Conservation (phyloP, 1,140 invertebrate species). For the Listronotus oregonensis region DNA sequence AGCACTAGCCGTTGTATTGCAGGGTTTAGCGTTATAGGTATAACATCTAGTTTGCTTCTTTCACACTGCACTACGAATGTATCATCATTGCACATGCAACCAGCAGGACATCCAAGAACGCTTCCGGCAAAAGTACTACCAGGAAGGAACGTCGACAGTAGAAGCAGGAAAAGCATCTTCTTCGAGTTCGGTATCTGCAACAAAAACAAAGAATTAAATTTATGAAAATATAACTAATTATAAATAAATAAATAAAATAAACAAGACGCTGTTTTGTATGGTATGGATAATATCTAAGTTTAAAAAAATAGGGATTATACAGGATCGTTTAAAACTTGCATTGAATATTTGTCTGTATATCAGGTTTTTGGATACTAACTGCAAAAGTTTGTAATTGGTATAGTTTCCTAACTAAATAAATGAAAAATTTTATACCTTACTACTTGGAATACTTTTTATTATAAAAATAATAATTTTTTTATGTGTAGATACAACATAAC, state of each 20-base stretch:
- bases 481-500: not conserved
- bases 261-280: not conserved
- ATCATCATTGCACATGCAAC: slow-evolving; percentile 86
- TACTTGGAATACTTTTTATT: too few relatives aligned
- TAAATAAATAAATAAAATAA: slow-evolving; percentile 2
- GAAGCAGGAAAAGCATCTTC: slow-evolving; percentile 45
- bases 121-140: slow-evolving; percentile 50
- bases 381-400: too few relatives aligned
- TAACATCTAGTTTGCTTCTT: slow-evolving; percentile 81
- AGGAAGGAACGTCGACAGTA: slow-evolving; percentile 54
- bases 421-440: too few relatives aligned
- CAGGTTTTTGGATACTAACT: too few relatives aligned
- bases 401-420: too few relatives aligned
- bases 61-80: slow-evolving; percentile 85
- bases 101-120: slow-evolving; percentile 68
- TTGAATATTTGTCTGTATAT: too few relatives aligned
- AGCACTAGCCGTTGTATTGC: slow-evolving; percentile 82
- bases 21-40: slow-evolving; percentile 90
- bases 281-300: not conserved
- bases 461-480: too few relatives aligned
- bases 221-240: not conserved
- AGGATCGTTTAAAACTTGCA: too few relatives aligned
- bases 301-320: not conserved
- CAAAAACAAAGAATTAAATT: slow-evolving; percentile 34
- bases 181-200: slow-evolving; percentile 50